A percentile compares a stretch with the other conserved stretches of the same genome.
Conservation (phyloP, 1,140 invertebrate genomes). For the Zaprionus nigranus region DNA sequence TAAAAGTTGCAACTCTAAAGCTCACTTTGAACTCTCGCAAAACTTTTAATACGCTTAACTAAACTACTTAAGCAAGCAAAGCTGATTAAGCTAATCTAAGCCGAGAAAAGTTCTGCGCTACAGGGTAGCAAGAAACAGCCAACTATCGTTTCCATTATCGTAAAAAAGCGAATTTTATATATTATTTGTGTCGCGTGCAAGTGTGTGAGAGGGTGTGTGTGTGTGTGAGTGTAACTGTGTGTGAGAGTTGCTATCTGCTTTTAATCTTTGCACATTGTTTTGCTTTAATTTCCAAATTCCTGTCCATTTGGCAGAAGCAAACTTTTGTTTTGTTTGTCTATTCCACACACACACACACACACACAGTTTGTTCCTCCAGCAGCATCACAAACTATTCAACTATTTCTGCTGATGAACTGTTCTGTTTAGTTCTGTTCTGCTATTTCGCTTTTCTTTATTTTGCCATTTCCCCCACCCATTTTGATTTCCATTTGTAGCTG, state of each 20-base stretch:
- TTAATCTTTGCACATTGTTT: conserved; percentile 80
- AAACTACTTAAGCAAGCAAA: neutral
- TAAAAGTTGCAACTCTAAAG: neutral
- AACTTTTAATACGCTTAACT: conserved; percentile 6
- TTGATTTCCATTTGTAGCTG: conserved; percentile 40
- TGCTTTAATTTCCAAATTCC: conserved; percentile 83
- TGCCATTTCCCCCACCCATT: conserved; percentile 6
- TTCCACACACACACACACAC: conserved; percentile 24
- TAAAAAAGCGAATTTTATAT: conserved; percentile 56
- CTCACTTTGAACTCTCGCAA: neutral
- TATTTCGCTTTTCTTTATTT: neutral
- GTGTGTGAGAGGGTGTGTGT: conserved; percentile 5
- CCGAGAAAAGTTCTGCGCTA: neutral
- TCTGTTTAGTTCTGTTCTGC: conserved; percentile 31
- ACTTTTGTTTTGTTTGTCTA: conserved; percentile 70
- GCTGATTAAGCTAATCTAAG: conserved; percentile 4
- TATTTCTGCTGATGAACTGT: conserved; percentile 69
- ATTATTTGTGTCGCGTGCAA: conserved; percentile 50
- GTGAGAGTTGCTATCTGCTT: conserved; percentile 57
- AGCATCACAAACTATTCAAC: conserved; percentile 58
- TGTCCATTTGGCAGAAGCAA: conserved; percentile 75
- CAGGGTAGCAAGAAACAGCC: conserved; percentile 30
- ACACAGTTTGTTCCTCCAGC: conserved; percentile 8
- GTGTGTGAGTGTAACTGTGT: conserved; percentile 24
- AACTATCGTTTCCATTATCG: conserved; percentile 26